Base-by-base conservation (phyloP, 2,797 vertebrate species). In the Dipus sagitta region DNA sequence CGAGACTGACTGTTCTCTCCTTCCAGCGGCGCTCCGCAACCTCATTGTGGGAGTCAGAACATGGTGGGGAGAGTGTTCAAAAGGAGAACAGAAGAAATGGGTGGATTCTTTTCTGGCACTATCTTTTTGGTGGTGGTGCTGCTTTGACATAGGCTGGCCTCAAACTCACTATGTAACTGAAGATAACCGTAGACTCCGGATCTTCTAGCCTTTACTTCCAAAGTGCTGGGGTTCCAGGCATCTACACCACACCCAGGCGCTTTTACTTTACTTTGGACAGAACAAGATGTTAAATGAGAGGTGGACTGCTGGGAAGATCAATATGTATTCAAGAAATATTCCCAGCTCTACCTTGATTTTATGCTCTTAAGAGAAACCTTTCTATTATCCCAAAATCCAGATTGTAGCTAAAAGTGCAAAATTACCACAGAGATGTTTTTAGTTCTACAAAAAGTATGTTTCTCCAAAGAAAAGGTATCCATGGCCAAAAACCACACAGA, bases 361-460 rank as follows among this genome's bases (percentile, higher is more conserved):
- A 75, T 5, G 11, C 60, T 77, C 74, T 75, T 86, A 54, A 92
- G 91, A 60, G 4, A 79, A 32, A 83, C 3, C 24, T 38, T 94
- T 86, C 86, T 91, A 62, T 91, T 64, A 91, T 23, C 60, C 2
- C 74, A 90, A 71, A 94, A 76, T 86, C 84, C 91, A 92, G 90
- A 85, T 68, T 70, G 34, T 34, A 86, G 42, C 52, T 86, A 38
- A 90, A 90, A 92, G 79, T 34, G 52, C 58, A 75, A 92, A 93
- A 85, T 88, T 28, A 88, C n/a, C 70, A 47, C n/a, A 23, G 84
- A 26, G 24, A n/a, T 30, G 91, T 8, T 89, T 86, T 94, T 93
- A 92, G 60, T 79, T 24, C 78, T 8, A 80, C 17, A 54, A 47
- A 84, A 95, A 93, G 30, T 65, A 78, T 76, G 82, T 92, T 88